Conservation (phyloP, 2,797 vertebrate genomes). For the Cryptoprocta ferox region DNA sequence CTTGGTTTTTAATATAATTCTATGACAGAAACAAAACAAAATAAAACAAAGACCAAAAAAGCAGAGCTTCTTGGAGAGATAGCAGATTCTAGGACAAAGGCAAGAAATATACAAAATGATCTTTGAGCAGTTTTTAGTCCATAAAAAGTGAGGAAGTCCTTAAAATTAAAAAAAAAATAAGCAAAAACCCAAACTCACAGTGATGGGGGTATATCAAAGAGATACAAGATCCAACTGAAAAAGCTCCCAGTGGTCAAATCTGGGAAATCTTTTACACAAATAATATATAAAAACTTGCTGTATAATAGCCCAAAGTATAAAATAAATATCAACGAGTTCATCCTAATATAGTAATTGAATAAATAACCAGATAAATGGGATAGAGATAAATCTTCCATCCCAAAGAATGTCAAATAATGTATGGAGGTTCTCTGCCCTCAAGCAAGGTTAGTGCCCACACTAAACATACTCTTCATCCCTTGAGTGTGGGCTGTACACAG, state of each 20-base stretch:
- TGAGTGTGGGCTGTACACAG: neutral
- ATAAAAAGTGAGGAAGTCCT: neutral
- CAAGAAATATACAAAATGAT: neutral
- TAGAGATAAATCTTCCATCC: neutral
- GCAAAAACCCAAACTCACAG: neutral
- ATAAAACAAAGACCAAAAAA: neutral
- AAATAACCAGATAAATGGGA: neutral
- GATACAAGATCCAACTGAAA: neutral
- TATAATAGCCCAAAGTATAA: neutral
- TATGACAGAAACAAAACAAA: neutral
- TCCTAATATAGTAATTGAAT: neutral
- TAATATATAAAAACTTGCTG: neutral
- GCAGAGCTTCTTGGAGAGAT: neutral
- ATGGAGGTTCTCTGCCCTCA: neutral
- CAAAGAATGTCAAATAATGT: neutral
- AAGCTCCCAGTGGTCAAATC: neutral
- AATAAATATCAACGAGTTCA: neutral
- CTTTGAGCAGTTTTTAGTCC: neutral
- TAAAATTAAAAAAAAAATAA: neutral
- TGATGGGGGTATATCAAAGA: neutral
- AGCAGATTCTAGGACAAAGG: neutral
- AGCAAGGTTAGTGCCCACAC: neutral
- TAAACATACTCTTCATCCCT: neutral
- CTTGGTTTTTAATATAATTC: neutral
- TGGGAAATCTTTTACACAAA: neutral